Evolutionary conservation across 2,113 vertebrate genomes (phyloP).

Genomic region (Centrocercus urophasianus): DNA sequence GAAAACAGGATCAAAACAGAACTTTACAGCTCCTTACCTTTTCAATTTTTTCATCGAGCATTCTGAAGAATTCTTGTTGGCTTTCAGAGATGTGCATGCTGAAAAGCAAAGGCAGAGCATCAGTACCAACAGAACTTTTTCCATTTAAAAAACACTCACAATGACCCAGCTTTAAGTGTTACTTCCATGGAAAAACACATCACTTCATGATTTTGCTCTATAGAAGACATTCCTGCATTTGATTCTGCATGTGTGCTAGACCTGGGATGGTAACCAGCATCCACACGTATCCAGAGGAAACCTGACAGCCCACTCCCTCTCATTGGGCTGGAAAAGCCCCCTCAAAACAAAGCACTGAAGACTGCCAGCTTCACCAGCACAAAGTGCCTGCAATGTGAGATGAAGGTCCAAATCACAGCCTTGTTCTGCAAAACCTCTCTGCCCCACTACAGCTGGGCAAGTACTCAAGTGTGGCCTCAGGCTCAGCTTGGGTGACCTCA

Average conservation of each 20-base stretch:
- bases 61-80: constrained; percentile 99
- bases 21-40: constrained; percentile 82
- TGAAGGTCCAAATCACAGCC: background rate
- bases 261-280: background rate
- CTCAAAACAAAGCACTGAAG: background rate
- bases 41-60: constrained; percentile 99
- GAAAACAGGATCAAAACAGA: background rate
- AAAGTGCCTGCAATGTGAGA: background rate
- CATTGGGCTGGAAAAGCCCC: background rate
- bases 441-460: background rate
- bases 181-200: background rate
- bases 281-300: background rate
- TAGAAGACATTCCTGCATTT: background rate
- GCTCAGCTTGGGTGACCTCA: background rate
- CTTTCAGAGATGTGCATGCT: constrained; percentile 99
- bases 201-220: background rate
- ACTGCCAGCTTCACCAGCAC: background rate
- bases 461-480: background rate
- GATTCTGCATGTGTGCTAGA: background rate
- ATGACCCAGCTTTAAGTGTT: background rate
- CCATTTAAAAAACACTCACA: background rate
- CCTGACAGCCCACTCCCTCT: background rate
- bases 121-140: background rate
- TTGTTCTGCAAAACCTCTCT: background rate
- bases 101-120: constrained; percentile 61